These are phyloP conservation scores for Maniola jurtina DNA, from an alignment of 1,140 invertebrate species.

Conservation along the genomic window DNA sequence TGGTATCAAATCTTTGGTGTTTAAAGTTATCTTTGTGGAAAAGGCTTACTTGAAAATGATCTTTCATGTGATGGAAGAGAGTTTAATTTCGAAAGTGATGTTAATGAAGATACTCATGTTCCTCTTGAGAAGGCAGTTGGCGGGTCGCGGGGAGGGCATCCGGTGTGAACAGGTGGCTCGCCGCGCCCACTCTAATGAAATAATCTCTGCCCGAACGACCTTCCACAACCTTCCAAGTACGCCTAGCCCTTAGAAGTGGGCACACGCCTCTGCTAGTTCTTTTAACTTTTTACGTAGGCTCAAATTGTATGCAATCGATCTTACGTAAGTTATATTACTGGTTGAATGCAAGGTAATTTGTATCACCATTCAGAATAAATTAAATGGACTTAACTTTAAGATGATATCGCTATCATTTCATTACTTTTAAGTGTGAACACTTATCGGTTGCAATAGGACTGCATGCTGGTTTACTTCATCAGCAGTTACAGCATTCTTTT, in stretches of 20 bases:
- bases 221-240: constrained; percentile 67
- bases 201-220: constrained; percentile 62
- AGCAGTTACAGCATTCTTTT: too few species aligned
- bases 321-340: constrained; percentile 4
- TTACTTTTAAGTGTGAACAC: too few species aligned
- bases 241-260: constrained; percentile 45
- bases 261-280: constrained; percentile 40
- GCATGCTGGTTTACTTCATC: too few species aligned
- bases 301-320: constrained; percentile 8
- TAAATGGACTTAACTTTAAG: background rate
- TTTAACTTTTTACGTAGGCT: constrained; percentile 22
- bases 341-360: background rate
- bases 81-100: constrained; percentile 25
- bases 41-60: constrained; percentile 25
- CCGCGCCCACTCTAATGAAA: constrained; percentile 62
- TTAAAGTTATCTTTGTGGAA: constrained; percentile 14
- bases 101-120: constrained; percentile 34
- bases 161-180: constrained; percentile 68
- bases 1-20: background rate
- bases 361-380: background rate
- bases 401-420: too few species aligned
- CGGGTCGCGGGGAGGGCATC: constrained; percentile 56
- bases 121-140: constrained; percentile 35
- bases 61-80: constrained; percentile 30
- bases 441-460: too few species aligned